A percentile compares a stretch with the other conserved stretches of the same genome.
Evolutionary conservation across 2,797 vertebrate species (phyloP).

Genomic region (Bryconaethiops microstoma): DNA sequence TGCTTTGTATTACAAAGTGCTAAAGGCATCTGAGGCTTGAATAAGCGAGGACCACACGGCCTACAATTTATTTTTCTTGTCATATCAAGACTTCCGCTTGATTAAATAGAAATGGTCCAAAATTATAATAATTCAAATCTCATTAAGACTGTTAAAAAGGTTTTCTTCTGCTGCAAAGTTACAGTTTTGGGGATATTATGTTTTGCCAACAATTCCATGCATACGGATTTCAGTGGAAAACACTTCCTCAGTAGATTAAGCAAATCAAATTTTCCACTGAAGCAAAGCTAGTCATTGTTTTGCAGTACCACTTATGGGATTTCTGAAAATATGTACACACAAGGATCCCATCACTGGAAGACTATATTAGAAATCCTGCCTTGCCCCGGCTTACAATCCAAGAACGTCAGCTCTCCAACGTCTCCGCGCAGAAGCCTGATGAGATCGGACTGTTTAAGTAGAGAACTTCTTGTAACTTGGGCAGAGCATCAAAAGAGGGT

Average conservation of each 20-base stretch:
- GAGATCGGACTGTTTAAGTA: slow-evolving; percentile 53
- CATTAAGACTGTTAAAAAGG: too few relatives aligned
- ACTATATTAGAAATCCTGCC: not conserved
- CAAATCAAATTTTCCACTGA: not conserved
- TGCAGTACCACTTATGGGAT: not conserved
- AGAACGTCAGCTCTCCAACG: slow-evolving; percentile 38
- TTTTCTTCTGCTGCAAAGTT: not conserved
- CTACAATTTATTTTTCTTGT: not conserved
- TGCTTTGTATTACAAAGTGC: not conserved
- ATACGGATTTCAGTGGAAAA: not conserved
- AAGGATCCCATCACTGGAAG: not conserved
- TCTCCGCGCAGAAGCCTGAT: slow-evolving; percentile 43
- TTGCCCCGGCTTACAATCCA: too few relatives aligned
- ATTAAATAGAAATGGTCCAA: not conserved
- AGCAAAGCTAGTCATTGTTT: not conserved
- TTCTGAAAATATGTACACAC: not conserved
- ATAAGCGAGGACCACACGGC: not conserved
- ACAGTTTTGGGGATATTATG: not conserved
- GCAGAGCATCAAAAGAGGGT: slow-evolving; percentile 73
- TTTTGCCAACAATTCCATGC: not conserved
- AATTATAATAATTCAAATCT: not conserved
- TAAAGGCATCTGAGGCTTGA: too few relatives aligned
- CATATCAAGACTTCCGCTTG: not conserved
- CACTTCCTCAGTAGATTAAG: too few relatives aligned
- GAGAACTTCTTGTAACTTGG: slow-evolving; percentile 77